Conservation (phyloP, 2,113 vertebrate genomes). For the Choloepus hoffmanni region DNA sequence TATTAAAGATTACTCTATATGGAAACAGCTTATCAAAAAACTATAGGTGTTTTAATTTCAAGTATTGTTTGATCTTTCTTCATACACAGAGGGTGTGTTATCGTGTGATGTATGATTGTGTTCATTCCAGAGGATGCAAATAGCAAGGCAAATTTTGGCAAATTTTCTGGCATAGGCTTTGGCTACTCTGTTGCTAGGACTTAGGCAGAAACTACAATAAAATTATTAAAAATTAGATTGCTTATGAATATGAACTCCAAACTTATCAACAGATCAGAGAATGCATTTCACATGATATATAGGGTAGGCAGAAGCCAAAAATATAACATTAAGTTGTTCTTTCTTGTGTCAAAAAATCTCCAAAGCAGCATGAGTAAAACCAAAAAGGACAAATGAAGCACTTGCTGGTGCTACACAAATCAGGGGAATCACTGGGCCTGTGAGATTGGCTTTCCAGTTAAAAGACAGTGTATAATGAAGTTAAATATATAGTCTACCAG, state of each 20-base stretch:
- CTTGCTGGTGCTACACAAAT: too few species aligned
- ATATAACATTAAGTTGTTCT: too few species aligned
- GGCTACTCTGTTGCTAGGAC: background rate
- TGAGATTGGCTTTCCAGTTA: background rate
- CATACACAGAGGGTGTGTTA: background rate
- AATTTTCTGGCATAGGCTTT: background rate
- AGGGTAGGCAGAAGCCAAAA: too few species aligned
- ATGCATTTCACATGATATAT: too few species aligned
- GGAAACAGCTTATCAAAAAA: background rate
- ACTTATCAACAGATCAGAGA: background rate
- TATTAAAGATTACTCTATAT: background rate
- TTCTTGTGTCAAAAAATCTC: too few species aligned
- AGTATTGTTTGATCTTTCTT: background rate
- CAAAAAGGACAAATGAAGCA: too few species aligned
- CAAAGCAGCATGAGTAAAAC: too few species aligned
- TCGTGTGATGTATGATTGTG: background rate
- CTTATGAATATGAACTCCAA: background rate
- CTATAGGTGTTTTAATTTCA: background rate
- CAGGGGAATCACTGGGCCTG: too few species aligned
- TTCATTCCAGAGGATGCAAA: background rate
- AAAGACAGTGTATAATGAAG: background rate
- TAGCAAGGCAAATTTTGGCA: background rate
- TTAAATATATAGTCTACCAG: background rate
- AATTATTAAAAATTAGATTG: background rate
- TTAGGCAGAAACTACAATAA: background rate